A percentile compares a stretch with the other conserved stretches of the same genome.
phyloP scores from a whole-genome alignment of 2,113 vertebrate genomes.

The Sander lucioperca region DNA sequence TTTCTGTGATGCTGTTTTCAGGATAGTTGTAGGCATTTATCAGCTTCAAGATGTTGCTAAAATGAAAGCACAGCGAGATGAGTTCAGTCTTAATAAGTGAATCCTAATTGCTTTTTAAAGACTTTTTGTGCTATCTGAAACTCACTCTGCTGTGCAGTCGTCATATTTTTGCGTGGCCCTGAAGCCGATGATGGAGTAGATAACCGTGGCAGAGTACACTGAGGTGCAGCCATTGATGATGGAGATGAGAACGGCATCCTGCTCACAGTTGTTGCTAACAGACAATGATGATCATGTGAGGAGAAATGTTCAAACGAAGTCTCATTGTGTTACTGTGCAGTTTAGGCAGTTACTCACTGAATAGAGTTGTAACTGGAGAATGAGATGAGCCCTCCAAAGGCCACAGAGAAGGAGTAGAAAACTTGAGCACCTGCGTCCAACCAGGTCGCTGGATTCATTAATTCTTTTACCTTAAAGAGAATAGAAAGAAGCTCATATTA shows the following conservation, averaged over 20 bases:
- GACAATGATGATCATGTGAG: not conserved
- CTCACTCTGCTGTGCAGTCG: slow-evolving; percentile 81
- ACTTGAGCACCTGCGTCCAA: slow-evolving; percentile 96
- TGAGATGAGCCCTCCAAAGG: slow-evolving; percentile 96
- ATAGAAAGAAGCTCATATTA: not conserved
- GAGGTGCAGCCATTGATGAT: slow-evolving; percentile 96
- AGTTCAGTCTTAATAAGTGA: accelerated
- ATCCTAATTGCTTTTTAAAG: not conserved
- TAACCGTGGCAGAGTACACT: slow-evolving; percentile 92
- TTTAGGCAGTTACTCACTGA: slow-evolving; percentile 88
- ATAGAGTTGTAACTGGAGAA: slow-evolving; percentile 98
- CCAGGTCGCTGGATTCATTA: slow-evolving; percentile 93
- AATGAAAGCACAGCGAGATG: not conserved
- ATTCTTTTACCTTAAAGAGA: slow-evolving; percentile 85
- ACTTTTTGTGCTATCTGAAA: not conserved
- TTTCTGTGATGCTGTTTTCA: slow-evolving; percentile 74
- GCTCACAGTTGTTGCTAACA: slow-evolving; percentile 95
- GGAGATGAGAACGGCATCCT: slow-evolving; percentile 92
- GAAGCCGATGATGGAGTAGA: slow-evolving; percentile 98
- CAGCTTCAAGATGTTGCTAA: slow-evolving; percentile 81
- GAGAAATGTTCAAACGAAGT: not conserved
- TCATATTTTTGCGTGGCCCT: slow-evolving; percentile 92
- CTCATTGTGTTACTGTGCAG: not conserved
- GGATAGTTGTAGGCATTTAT: slow-evolving; percentile 78
- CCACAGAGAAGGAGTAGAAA: slow-evolving; percentile 96